Percentiles rank a stretch among this genome's conserved stretches.
phyloP scores from a whole-genome alignment of 2,797 vertebrate species.

The Notolabrus celidotus region DNA sequence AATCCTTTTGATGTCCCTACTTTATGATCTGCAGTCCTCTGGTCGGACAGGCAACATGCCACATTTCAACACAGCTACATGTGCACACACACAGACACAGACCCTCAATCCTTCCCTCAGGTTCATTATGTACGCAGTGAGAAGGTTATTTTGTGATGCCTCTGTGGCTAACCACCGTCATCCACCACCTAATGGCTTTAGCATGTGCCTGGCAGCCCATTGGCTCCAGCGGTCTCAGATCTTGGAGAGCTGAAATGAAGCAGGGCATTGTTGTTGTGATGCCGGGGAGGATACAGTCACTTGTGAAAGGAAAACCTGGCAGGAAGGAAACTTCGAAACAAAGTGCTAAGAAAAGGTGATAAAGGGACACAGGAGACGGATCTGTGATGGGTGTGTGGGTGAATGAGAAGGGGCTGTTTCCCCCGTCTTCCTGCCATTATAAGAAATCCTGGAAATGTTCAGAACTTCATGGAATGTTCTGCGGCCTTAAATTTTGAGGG shows the following conservation, averaged over 20 bases:
- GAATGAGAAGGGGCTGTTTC: constrained; percentile 45
- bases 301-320: constrained; percentile 66
- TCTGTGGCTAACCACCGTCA: constrained; percentile 69
- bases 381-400: constrained; percentile 26
- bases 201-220: constrained; percentile 68
- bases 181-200: constrained; percentile 76
- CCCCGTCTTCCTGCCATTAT: constrained; percentile 62
- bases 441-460: constrained; percentile 61
- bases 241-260: constrained; percentile 71
- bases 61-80: constrained; percentile 34
- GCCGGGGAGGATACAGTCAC: constrained; percentile 61
- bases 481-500: constrained; percentile 58
- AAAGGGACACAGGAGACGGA: constrained; percentile 50
- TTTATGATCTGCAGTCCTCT: constrained; percentile 11
- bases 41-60: constrained; percentile 27
- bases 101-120: constrained; percentile 24
- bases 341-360: constrained; percentile 74
- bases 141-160: constrained; percentile 68
- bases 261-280: constrained; percentile 70
- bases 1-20: constrained; percentile 8
- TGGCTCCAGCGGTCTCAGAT: constrained; percentile 71
- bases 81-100: constrained; percentile 13
- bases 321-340: constrained; percentile 79
- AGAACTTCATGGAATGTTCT: constrained; percentile 64
- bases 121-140: constrained; percentile 60